Percentiles rank a stretch among this genome's conserved stretches.
Evolutionary conservation across 1,140 invertebrate species (phyloP).

Genomic region (Euglossa dilemma): DNA sequence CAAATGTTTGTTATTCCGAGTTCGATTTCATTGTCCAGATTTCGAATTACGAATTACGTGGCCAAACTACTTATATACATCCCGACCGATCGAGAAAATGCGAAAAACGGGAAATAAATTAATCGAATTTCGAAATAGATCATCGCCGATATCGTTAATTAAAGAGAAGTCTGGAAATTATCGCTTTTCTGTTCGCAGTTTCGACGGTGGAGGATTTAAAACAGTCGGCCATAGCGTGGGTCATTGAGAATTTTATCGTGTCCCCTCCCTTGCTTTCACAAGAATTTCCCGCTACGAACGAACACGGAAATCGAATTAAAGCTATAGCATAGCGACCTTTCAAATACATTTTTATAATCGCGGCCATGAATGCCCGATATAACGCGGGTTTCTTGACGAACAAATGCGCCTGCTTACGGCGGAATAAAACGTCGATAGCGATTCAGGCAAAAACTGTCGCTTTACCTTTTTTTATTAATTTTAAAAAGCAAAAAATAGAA

Average conservation of each 20-base stretch:
- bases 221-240: slow-evolving; percentile 15
- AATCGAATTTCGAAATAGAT: too few species aligned
- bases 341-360: slow-evolving; percentile 55
- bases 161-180: neutral
- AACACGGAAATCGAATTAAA: slow-evolving; percentile 70
- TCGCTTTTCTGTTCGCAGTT: neutral
- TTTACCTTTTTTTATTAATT: neutral
- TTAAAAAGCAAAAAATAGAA: neutral
- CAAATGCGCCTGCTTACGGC: neutral
- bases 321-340: slow-evolving; percentile 17
- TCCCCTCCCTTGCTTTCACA: slow-evolving; percentile 33
- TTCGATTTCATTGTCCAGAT: neutral
- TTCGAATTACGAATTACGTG: neutral
- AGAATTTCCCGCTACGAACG: slow-evolving; percentile 38
- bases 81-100: too few species aligned
- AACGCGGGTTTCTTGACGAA: neutral
- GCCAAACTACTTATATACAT: too few species aligned
- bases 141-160: neutral
- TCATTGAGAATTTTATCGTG: slow-evolving; percentile 60
- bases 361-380: neutral
- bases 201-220: slow-evolving; percentile 14
- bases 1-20: neutral
- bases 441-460: neutral
- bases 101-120: too few species aligned
- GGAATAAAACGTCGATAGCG: neutral